Conservation (phyloP, 2,888 invertebrate species). For the Coleophora flavipennella region DNA sequence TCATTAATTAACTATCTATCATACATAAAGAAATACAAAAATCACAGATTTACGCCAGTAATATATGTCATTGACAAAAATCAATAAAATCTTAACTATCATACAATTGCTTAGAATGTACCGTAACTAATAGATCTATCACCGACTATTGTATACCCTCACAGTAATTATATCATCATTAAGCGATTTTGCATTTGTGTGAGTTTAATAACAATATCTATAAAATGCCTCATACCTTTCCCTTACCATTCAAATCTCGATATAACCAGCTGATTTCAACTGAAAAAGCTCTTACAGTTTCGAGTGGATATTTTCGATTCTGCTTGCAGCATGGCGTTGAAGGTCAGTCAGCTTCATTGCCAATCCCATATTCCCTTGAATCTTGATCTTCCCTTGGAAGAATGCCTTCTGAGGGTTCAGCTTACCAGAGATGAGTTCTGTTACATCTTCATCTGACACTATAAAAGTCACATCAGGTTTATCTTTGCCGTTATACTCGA, state of each 20-base stretch:
- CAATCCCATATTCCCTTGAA: conserved; percentile 96
- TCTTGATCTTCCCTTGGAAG: conserved; percentile 96
- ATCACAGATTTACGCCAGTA: too few relatives aligned
- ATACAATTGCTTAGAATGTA: conserved; percentile 6
- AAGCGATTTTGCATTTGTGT: conserved; percentile 2
- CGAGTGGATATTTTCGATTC: conserved; percentile 81
- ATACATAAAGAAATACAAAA: conserved; percentile 19
- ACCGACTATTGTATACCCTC: neutral
- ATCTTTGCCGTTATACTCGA: conserved; percentile 84
- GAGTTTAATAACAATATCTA: too few relatives aligned
- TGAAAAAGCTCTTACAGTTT: conserved; percentile 76
- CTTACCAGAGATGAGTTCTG: conserved; percentile 90
- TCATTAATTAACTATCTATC: conserved; percentile 1
- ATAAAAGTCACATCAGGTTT: conserved; percentile 94
- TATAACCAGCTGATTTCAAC: conserved; percentile 21
- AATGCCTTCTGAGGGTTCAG: conserved; percentile 96
- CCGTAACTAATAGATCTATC: conserved; percentile 11
- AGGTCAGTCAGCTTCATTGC: conserved; percentile 94
- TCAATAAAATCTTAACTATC: conserved; percentile 13
- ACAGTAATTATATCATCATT: too few relatives aligned
- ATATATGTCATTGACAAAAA: too few relatives aligned
- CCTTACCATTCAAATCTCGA: conserved; percentile 30
- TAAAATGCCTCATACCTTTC: conserved; percentile 37
- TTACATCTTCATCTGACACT: conserved; percentile 90
- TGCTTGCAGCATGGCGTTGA: conserved; percentile 80